phyloP scores from a whole-genome alignment of 2,888 invertebrate species.

The Erannis defoliaria region DNA sequence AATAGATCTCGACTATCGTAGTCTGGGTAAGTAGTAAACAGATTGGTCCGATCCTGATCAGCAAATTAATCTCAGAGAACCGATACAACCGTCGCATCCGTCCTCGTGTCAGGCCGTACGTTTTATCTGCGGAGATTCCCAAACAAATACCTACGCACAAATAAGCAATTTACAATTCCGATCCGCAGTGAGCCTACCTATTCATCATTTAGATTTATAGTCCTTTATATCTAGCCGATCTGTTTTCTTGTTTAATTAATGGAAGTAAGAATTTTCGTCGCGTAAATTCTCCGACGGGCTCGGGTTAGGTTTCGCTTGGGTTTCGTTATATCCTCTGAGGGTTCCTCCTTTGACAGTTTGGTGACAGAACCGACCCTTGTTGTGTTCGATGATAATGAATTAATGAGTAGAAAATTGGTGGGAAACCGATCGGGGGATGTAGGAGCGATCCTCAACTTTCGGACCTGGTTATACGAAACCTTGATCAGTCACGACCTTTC shows the following conservation, averaged over 20 bases:
- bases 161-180: slow-evolving; percentile 82
- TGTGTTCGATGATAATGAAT: slow-evolving; percentile 44
- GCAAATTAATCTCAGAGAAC: slow-evolving; percentile 55
- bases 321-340: slow-evolving; percentile 10
- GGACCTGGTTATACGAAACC: slow-evolving; percentile 2
- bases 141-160: slow-evolving; percentile 62
- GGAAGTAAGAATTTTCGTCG: slow-evolving; percentile 73
- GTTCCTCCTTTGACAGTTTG: slow-evolving; percentile 49
- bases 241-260: slow-evolving; percentile 84
- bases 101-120: slow-evolving; percentile 40
- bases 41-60: slow-evolving; percentile 42
- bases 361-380: slow-evolving; percentile 53
- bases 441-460: slow-evolving; percentile 5
- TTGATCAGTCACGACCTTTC: slow-evolving; percentile 3
- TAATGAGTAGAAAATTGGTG: slow-evolving; percentile 42
- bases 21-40: slow-evolving; percentile 25
- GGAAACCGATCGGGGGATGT: slow-evolving; percentile 29
- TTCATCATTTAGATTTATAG: slow-evolving; percentile 86
- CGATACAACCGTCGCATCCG: slow-evolving; percentile 44
- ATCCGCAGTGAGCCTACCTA: slow-evolving; percentile 76
- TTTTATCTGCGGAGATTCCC: slow-evolving; percentile 49
- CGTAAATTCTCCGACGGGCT: slow-evolving; percentile 53
- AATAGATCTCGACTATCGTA: slow-evolving; percentile 21
- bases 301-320: slow-evolving; percentile 49
- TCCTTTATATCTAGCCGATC: slow-evolving; percentile 82